Base-by-base conservation (phyloP, 2,113 vertebrate species). In the Pardalotus punctatus region DNA sequence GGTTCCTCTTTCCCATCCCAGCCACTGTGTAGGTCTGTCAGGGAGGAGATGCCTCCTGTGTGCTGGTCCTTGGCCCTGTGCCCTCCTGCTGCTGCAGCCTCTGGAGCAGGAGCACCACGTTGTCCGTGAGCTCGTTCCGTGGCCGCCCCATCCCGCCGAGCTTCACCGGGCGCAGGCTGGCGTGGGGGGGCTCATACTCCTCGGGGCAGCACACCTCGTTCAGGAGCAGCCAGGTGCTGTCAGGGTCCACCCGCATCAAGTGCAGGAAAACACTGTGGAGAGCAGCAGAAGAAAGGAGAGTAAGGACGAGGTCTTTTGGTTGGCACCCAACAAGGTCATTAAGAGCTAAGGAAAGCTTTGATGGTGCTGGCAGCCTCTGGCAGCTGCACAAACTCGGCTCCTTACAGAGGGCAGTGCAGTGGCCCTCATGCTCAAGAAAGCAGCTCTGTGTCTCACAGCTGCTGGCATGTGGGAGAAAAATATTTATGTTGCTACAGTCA, bases 201-300 rank as follows among this genome's bases (percentile, higher is more conserved):
- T 42, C 62, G 0, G 98, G 98, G 91, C 98, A 99, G 93, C 98
- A 98, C 31, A 98, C 88, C 88, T 99, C 98, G 0, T 90, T 98
- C 81, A 99, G 98, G 13, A 98, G 95, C 14, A 99, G 98, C 99
- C 99, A 99, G 67, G 98, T 97, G 35, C 96, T 69, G 86, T 99
- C 99, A 0, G 99, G 98, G 82, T 99, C 99, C 72, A 98, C 61
- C 21, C 96, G 97, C 97, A 98, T 98, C 86, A 99, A 45, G 73
- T 98, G 98, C 40, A 94, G 98, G 97, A 99, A 99, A 79, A 99
- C 98, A 6, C 99, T 99, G 70, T 23, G 81, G 90, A 71, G 82
- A 96, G 93, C 67, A 29, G 25, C 9, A 60, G 66, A 43, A 84
- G 69, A 88, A 50, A 94, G 25, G 12, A 66, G 51, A 7, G 35